Evolutionary conservation across 1,140 invertebrate species (phyloP).

Genomic region (Drosophila grimshawi): DNA sequence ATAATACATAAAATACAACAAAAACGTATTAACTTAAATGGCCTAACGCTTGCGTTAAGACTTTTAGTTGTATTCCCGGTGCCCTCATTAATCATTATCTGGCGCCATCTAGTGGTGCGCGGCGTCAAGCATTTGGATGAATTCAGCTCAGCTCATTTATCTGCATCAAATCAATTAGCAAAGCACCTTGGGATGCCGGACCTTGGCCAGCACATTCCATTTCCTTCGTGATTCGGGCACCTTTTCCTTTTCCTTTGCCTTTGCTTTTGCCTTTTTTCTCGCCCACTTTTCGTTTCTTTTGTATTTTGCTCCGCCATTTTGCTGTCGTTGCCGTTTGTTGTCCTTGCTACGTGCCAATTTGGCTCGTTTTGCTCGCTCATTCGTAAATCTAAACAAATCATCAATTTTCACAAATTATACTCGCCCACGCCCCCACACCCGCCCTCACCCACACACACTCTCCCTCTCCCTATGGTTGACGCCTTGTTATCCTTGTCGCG

Average conservation of each 20-base stretch:
- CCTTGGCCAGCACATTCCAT: slow-evolving; percentile 26
- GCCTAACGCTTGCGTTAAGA: slow-evolving; percentile 25
- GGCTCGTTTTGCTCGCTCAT: slow-evolving; percentile 79
- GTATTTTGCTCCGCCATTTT: background rate
- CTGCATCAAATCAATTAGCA: slow-evolving; percentile 80
- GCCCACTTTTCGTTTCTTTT: background rate
- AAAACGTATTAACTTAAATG: slow-evolving; percentile 32
- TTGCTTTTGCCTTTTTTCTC: slow-evolving; percentile 26
- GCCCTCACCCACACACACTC: background rate
- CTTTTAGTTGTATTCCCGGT: slow-evolving; percentile 10
- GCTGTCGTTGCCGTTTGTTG: slow-evolving; percentile 26
- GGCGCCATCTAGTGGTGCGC: slow-evolving; percentile 40
- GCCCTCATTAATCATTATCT: slow-evolving; percentile 73
- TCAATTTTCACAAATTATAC: slow-evolving; percentile 83
- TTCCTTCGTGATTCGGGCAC: slow-evolving; percentile 30
- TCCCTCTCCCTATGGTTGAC: slow-evolving; percentile 8
- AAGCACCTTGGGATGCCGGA: slow-evolving; percentile 62
- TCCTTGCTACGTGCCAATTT: slow-evolving; percentile 77
- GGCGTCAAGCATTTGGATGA: slow-evolving; percentile 7
- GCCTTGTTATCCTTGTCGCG: slow-evolving; percentile 25
- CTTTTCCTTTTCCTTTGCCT: slow-evolving; percentile 48
- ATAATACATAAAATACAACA: slow-evolving; percentile 13
- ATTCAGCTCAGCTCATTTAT: slow-evolving; percentile 71
- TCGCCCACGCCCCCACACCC: slow-evolving; percentile 48
- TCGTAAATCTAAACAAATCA: slow-evolving; percentile 83